phyloP scores from a whole-genome alignment of 2,888 invertebrate species.

The Clanis bilineata region DNA sequence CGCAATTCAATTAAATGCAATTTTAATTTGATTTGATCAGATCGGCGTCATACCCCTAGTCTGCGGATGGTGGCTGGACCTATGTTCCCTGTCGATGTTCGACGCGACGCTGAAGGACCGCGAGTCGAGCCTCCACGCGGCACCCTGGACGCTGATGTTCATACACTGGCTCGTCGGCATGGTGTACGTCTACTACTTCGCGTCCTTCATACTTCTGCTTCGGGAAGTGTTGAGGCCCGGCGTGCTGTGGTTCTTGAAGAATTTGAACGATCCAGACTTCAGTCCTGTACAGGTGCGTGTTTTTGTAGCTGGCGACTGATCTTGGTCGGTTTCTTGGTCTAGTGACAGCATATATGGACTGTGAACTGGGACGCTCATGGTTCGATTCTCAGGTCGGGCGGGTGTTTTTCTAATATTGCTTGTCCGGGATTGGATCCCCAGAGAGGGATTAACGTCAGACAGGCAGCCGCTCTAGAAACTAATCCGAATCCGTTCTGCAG shows the following conservation, averaged over 20 bases:
- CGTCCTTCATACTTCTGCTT: slow-evolving; percentile 95
- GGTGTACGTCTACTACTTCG: slow-evolving; percentile 99
- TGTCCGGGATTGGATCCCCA: no score
- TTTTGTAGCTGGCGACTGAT: not conserved
- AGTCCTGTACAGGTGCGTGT: slow-evolving; percentile 94
- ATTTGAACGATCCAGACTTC: slow-evolving; percentile 99
- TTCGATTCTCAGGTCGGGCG: no score
- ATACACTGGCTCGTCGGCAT: slow-evolving; percentile 99
- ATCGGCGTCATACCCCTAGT: slow-evolving; percentile 98
- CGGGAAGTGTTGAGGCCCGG: slow-evolving; percentile 98
- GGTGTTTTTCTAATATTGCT: no score
- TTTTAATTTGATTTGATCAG: no score
- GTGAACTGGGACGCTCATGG: no score
- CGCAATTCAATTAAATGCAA: no score
- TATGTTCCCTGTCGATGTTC: slow-evolving; percentile 96
- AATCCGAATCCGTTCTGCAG: no score
- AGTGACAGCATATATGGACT: no score
- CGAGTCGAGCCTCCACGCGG: slow-evolving; percentile 92
- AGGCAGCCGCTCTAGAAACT: no score
- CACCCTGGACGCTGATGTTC: slow-evolving; percentile 98
- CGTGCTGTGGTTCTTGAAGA: slow-evolving; percentile 98
- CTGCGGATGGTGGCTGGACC: slow-evolving; percentile 99
- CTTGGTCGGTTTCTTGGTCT: no score
- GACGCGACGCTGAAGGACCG: slow-evolving; percentile 94
- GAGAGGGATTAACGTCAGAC: no score